Evolutionary conservation across 2,113 vertebrate genomes (phyloP), one percentile per base, ranked within the genome.

Genomic region (Daboia siamensis): DNA sequence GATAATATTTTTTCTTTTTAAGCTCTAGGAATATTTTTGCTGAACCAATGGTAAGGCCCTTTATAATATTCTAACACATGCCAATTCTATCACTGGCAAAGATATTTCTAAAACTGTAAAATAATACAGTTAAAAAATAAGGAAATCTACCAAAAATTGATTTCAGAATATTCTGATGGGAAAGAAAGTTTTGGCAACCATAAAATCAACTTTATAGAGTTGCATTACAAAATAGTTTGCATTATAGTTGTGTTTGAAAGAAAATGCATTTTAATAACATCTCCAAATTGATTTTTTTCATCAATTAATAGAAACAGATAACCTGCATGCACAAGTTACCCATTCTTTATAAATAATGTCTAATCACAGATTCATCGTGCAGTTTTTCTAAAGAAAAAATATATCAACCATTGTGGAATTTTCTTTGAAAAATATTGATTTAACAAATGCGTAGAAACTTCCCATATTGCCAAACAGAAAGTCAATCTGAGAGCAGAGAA

Each of bases 151-250:
- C 90, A 86, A 91, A 91, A 48, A 26, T 0, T 1, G 57, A 91
- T 57, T 64, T 89, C 54, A 1, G 54, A 93, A 93, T 91, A 95
- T 92, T 93, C 93, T 95, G 55, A 96, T 91, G 94, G 90, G 6
- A 92, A 91, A 90, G 54, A 92, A 91, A 93, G 93, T 91, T 91
- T 88, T 94, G 94, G 89, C 5, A 0, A 0, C 0, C 13, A 94
- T 91, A 95, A 94, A 92, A 88, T 95, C 5, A 21, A 17, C 9
- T 56, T 21, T 54, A 56, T 13, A 88, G 13, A 10, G 94, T 33
- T 93, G 93, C 86, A 92, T 4, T 92, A 56, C 90, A 91, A 89
- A 0, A 0, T 93, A 91, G 26, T 57, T 89, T 5, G 7, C 55
- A 94, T 91, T 91, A 92, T 26, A 74, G 5, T 17, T 89, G 1